Base-by-base conservation (phyloP, 2,113 vertebrate species). In the Gadus chalcogrammus region DNA sequence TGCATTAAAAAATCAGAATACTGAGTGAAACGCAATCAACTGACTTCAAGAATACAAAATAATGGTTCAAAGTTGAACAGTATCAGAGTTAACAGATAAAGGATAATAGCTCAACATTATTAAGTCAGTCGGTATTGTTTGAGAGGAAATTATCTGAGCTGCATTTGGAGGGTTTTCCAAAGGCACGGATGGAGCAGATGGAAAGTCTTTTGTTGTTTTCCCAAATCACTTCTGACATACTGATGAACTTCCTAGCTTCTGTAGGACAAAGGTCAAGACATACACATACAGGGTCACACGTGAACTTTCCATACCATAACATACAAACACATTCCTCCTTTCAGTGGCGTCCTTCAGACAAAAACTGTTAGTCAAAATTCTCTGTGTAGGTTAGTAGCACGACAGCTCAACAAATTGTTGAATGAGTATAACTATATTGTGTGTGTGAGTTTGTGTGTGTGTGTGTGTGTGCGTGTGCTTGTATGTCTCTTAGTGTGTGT, bases 251-350 rank as follows among this genome's bases (percentile, higher is more conserved):
- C 75, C 71, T 64, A 60, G 9, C 15, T 68, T 61, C 28, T 28
- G 20, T 64, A 67, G 67, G 65, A 38, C 15, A 81, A 80, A 66
- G 79, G 66, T 72, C 69, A 75, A 66, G 55, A 74, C 7, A 73
- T 1, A 61, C 18, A 65, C 52, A 70, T 16, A 53, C 16, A 56
- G 22, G 67, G 28, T 64, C 56, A 53, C 52, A 31, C 20, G 27
- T 27, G 17, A 22, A 31, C 69, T 64, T 61, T 56, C 61, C 42
- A 58, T 31, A 52, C 56, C 64, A 66, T 61, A 31, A 63, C 58
- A 53, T 22, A 67, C 16, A 55, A 20, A 55, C 52, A 53, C 42
- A 42, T 20, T 53, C 22, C 38, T 48, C 66, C 5, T 0, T 22
- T 62, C 16, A 28, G 17, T 38, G 17, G 9, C 55, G 60, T 68